phyloP scores from a whole-genome alignment of 1,140 invertebrate genomes.

The Hyles euphorbiae region DNA sequence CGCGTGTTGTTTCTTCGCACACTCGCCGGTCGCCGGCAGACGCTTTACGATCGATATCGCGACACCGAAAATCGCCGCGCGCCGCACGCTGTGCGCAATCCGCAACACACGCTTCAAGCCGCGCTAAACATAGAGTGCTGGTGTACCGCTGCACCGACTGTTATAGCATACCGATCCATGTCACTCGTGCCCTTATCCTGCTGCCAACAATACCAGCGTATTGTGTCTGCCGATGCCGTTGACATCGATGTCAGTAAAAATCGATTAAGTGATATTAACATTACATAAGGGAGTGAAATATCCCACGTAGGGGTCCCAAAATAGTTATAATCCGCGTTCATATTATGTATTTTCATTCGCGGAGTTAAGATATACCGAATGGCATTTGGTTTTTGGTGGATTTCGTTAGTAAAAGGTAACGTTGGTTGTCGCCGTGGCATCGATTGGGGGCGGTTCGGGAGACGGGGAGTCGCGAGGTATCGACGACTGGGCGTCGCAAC shows the following conservation, averaged over 20 bases:
- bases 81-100: constrained; percentile 23
- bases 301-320: not conserved
- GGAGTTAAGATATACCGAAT: not conserved
- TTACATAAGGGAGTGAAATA: constrained; percentile 2
- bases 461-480: constrained; percentile 36
- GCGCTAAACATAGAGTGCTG: constrained; percentile 43
- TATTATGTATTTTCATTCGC: not conserved
- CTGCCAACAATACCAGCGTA: constrained; percentile 15
- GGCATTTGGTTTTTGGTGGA: not conserved
- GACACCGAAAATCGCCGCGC: constrained; percentile 29
- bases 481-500: constrained; percentile 33
- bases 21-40: constrained; percentile 11
- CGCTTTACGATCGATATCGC: constrained; percentile 43
- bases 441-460: constrained; percentile 53
- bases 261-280: constrained; percentile 26
- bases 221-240: constrained; percentile 14
- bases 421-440: constrained; percentile 35
- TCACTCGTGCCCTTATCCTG: constrained; percentile 26
- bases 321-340: not conserved
- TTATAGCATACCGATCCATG: constrained; percentile 26
- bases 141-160: constrained; percentile 42
- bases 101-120: constrained; percentile 21
- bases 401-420: not conserved
- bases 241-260: constrained; percentile 21
- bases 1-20: constrained; percentile 37